Conservation (phyloP, 2,797 vertebrate species). For the Takifugu ocellatus region DNA sequence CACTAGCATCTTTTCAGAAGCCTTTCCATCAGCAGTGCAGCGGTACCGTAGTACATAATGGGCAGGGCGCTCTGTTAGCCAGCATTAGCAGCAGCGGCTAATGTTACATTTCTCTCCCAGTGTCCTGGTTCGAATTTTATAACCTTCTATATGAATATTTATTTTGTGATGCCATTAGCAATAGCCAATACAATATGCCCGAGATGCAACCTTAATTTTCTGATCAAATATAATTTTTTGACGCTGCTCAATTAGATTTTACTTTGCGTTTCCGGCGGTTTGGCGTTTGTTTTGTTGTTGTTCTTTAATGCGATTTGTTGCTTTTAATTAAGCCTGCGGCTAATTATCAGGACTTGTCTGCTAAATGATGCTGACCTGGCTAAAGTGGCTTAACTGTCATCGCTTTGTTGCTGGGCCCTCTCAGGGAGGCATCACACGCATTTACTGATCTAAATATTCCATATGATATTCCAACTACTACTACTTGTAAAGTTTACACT, state of each 20-base stretch:
- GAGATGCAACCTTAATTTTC: too few relatives aligned
- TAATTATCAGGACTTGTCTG: neutral
- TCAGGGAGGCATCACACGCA: neutral
- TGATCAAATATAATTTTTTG: neutral
- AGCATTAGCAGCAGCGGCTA: slow-evolving; percentile 36
- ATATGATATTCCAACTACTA: too few relatives aligned
- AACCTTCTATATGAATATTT: too few relatives aligned
- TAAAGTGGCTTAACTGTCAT: neutral
- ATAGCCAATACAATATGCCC: too few relatives aligned
- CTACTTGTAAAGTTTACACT: neutral
- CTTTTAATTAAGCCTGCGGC: neutral
- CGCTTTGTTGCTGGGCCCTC: neutral
- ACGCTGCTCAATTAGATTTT: neutral
- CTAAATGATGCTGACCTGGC: neutral
- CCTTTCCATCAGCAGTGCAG: slow-evolving; percentile 2
- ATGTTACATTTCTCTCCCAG: too few relatives aligned
- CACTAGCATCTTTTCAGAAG: slow-evolving; percentile 13
- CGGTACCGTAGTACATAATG: slow-evolving; percentile 14
- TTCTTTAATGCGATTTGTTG: neutral
- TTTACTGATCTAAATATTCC: neutral
- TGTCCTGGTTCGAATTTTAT: too few relatives aligned
- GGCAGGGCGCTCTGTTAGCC: slow-evolving; percentile 43
- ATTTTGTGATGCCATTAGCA: too few relatives aligned
- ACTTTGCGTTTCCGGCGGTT: neutral
- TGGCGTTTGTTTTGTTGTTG: too few relatives aligned